phyloP scores from a whole-genome alignment of 2,888 invertebrate genomes.

The Ectemnius cavifrons region DNA sequence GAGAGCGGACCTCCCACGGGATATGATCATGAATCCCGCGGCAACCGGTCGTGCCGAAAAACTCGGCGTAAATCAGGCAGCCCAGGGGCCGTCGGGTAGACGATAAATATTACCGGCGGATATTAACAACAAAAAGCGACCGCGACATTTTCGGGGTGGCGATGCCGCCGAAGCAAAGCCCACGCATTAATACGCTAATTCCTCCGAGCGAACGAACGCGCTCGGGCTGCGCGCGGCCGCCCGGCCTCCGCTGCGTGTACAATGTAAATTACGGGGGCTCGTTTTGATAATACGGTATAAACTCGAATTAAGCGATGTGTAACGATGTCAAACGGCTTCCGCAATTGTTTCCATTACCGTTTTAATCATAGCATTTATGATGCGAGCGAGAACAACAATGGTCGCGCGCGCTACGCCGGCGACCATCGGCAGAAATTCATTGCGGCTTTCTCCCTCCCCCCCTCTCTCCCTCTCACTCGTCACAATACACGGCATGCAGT shows the following conservation, averaged over 20 bases:
- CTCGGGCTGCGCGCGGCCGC: neutral
- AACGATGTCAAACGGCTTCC: conserved; percentile 58
- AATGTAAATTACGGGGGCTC: conserved; percentile 38
- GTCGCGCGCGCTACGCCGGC: conserved; percentile 20
- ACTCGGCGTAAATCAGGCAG: conserved; percentile 10
- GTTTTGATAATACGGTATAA: conserved; percentile 49
- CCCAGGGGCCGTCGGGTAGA: neutral
- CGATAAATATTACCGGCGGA: conserved; percentile 8
- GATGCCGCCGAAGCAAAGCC: conserved; percentile 9
- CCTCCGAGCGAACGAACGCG: conserved; percentile 6
- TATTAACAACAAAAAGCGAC: conserved; percentile 15
- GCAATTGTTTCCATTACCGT: conserved; percentile 59
- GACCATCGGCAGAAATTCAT: conserved; percentile 50
- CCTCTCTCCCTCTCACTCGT: conserved; percentile 11
- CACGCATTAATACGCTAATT: conserved; percentile 21
- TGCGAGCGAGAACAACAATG: conserved; percentile 43
- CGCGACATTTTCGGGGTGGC: conserved; percentile 8
- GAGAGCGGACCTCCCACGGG: no score
- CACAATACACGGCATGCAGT: conserved; percentile 38
- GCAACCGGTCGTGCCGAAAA: neutral
- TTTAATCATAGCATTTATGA: conserved; percentile 58
- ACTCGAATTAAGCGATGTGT: conserved; percentile 44
- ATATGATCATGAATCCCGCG: neutral
- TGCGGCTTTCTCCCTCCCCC: conserved; percentile 19
- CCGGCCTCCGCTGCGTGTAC: conserved; percentile 6